Conservation (phyloP, 53 echinoderm and acorn worm genomes). For the Echinometra lucunter region DNA sequence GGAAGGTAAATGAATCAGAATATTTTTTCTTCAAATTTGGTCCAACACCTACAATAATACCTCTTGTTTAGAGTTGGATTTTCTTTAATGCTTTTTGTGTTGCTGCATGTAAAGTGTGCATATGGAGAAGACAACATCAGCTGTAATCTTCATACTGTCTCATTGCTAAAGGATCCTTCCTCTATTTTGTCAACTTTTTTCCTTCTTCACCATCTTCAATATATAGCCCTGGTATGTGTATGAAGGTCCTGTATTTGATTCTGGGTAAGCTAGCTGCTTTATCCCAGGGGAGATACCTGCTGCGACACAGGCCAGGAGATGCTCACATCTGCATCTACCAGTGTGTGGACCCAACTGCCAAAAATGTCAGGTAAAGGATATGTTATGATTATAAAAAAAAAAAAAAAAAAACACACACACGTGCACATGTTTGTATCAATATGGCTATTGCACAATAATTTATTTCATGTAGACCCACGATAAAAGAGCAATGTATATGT, state of each 20-base stretch:
- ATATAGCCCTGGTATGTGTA: slow-evolving; percentile 51
- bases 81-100: no score
- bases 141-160: no score
- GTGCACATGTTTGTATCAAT: no score
- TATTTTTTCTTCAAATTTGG: no score
- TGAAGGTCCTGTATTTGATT: slow-evolving; percentile 59
- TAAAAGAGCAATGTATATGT: no score
- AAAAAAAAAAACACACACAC: neutral
- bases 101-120: no score
- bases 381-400: neutral
- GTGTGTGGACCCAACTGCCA: slow-evolving; percentile 51
- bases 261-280: slow-evolving; percentile 29
- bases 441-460: no score
- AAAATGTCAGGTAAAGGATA: neutral
- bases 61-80: no score
- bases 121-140: no score
- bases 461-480: no score
- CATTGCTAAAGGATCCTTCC: neutral
- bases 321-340: slow-evolving; percentile 64
- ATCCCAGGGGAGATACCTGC: slow-evolving; percentile 29
- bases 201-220: neutral
- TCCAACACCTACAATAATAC: no score
- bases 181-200: neutral
- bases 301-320: slow-evolving; percentile 54
- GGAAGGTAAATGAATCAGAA: no score